A percentile compares a stretch with the other conserved stretches of the same genome.
Evolutionary conservation across 1,140 invertebrate genomes (phyloP).

Genomic region (Euwallacea fornicatus): DNA sequence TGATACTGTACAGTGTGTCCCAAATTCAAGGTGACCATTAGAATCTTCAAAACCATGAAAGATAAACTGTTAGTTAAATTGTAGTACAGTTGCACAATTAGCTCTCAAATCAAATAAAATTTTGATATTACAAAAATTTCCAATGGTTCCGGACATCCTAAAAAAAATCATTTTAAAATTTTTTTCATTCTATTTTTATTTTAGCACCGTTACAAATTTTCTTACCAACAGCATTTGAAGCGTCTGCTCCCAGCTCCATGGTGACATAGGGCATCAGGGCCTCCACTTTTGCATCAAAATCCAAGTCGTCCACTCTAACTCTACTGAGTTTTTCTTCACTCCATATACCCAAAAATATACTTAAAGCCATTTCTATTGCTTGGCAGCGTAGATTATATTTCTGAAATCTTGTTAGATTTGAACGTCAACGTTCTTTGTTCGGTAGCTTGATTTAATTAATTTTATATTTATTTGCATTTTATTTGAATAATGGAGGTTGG

Average conservation of each 20-base stretch:
- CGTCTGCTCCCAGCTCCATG: constrained; percentile 54
- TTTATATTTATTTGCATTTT: no score
- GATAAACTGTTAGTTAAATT: no score
- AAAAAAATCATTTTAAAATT: neutral
- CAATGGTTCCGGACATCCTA: neutral
- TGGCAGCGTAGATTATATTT: no score
- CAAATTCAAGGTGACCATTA: no score
- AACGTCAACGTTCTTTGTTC: no score
- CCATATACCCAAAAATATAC: constrained; percentile 38
- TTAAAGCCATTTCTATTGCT: constrained; percentile 23
- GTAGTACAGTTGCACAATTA: no score
- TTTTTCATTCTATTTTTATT: neutral
- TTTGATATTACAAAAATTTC: neutral
- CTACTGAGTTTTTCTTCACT: constrained; percentile 47
- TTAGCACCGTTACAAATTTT: neutral
- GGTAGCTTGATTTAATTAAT: no score
- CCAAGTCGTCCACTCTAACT: constrained; percentile 57
- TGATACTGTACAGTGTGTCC: no score
- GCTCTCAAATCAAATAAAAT: no score
- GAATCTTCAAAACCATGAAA: no score
- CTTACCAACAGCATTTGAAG: constrained; percentile 52
- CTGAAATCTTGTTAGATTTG: no score
- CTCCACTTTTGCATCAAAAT: constrained; percentile 58
- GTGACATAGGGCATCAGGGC: constrained; percentile 55
- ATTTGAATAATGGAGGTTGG: no score